These are phyloP conservation scores for Myripristis jacobus DNA, from an alignment of 2,797 vertebrate genomes.

Conservation along the genomic window DNA sequence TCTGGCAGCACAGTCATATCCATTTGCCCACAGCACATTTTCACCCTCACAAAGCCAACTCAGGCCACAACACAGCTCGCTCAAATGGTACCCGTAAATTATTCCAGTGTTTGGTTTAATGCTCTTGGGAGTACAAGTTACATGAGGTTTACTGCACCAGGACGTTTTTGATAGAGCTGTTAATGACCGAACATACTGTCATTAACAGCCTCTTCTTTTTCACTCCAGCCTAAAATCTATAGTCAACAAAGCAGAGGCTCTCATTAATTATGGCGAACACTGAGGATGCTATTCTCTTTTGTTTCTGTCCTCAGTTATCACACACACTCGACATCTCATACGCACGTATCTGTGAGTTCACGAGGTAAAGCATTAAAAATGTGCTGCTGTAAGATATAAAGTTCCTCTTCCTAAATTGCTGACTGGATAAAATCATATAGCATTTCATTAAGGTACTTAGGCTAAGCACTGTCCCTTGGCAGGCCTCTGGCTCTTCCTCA, in stretches of 20 bases:
- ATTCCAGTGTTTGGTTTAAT: neutral
- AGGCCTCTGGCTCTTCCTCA: conserved; percentile 56
- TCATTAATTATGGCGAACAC: neutral
- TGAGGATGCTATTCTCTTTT: neutral
- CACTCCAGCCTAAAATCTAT: conserved; percentile 8
- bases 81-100: neutral
- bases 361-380: conserved; percentile 50
- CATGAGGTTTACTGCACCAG: neutral
- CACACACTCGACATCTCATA: conserved; percentile 18
- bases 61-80: neutral
- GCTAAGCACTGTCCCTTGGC: conserved; percentile 72
- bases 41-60: neutral
- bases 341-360: conserved; percentile 9
- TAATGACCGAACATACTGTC: neutral
- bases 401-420: conserved; percentile 70
- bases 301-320: neutral
- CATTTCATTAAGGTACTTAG: conserved; percentile 79
- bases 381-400: conserved; percentile 69
- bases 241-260: conserved; percentile 1
- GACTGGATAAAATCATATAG: conserved; percentile 71
- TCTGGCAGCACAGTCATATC: neutral
- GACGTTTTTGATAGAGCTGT: neutral
- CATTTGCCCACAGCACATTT: neutral
- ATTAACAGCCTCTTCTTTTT: no score
- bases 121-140: neutral